A percentile compares a stretch with the other conserved stretches of the same genome.
Evolutionary conservation across 2,888 invertebrate genomes (phyloP).

Genomic region (Argyresthia albistria): DNA sequence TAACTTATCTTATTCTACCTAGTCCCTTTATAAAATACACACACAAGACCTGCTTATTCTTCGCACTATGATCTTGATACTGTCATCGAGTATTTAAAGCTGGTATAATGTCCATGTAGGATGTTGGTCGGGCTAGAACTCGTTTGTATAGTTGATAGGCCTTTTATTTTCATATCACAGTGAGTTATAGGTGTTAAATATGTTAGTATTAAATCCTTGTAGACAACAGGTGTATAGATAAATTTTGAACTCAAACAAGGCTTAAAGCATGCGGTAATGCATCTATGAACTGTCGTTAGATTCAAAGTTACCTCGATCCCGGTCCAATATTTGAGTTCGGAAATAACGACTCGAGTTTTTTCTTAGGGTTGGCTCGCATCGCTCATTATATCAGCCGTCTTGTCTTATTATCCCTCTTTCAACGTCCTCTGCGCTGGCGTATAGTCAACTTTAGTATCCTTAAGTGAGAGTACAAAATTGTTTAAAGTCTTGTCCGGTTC

Average conservation of each 20-base stretch:
- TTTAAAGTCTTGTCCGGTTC: constrained; percentile 3
- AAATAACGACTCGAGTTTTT: constrained; percentile 38
- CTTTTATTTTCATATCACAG: constrained; percentile 47
- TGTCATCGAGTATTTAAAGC: constrained; percentile 65
- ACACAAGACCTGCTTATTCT: background rate
- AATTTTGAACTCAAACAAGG: background rate
- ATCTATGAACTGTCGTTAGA: background rate
- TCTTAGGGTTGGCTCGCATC: constrained; percentile 31
- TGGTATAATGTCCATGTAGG: constrained; percentile 60
- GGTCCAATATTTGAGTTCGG: constrained; percentile 28
- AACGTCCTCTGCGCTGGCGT: constrained; percentile 11
- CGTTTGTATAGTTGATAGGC: constrained; percentile 27
- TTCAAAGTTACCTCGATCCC: constrained; percentile 11
- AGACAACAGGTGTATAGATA: constrained; percentile 23
- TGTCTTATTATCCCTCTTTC: constrained; percentile 41
- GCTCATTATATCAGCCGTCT: constrained; percentile 43
- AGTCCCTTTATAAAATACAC: too few relatives aligned
- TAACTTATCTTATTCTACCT: too few relatives aligned
- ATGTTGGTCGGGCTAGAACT: constrained; percentile 32
- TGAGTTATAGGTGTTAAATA: constrained; percentile 57
- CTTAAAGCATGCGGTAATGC: background rate
- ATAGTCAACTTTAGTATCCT: constrained; percentile 21
- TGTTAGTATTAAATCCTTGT: constrained; percentile 39
- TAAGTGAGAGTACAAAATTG: constrained; percentile 19
- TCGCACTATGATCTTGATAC: constrained; percentile 33